phyloP scores from a whole-genome alignment of 2,888 invertebrate species.

The Aphrophora alni region DNA sequence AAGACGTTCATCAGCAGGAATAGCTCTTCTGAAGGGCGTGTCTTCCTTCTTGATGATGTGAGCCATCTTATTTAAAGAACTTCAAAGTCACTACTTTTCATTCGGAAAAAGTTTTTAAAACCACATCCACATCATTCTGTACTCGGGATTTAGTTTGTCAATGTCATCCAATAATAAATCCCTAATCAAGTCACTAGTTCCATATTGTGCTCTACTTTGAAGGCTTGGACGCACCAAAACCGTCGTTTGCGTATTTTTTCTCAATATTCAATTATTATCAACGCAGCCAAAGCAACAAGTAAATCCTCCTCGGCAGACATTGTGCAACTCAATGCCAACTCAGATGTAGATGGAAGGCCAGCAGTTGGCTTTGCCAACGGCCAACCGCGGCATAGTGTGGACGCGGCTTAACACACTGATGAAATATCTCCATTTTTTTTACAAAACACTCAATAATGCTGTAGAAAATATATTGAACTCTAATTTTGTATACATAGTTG shows the following conservation, averaged over 20 bases:
- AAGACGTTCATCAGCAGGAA: too few species aligned
- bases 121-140: neutral
- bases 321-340: neutral
- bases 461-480: too few species aligned
- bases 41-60: too few species aligned
- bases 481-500: too few species aligned
- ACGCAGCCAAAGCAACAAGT: neutral
- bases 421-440: too few species aligned
- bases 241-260: neutral
- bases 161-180: neutral
- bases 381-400: neutral
- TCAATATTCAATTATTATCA: neutral
- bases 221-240: neutral
- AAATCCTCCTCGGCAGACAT: neutral
- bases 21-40: too few species aligned
- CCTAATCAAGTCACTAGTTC: neutral
- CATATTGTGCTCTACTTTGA: neutral
- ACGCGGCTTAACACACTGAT: too few species aligned
- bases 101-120: neutral
- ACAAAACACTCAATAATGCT: too few species aligned
- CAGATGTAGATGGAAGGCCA: neutral
- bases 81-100: too few species aligned
- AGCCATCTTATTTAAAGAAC: too few species aligned
- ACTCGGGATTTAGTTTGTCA: neutral
- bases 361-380: neutral